Evolutionary conservation across 2,113 vertebrate genomes (phyloP).

Genomic region (Chamaea fasciata): DNA sequence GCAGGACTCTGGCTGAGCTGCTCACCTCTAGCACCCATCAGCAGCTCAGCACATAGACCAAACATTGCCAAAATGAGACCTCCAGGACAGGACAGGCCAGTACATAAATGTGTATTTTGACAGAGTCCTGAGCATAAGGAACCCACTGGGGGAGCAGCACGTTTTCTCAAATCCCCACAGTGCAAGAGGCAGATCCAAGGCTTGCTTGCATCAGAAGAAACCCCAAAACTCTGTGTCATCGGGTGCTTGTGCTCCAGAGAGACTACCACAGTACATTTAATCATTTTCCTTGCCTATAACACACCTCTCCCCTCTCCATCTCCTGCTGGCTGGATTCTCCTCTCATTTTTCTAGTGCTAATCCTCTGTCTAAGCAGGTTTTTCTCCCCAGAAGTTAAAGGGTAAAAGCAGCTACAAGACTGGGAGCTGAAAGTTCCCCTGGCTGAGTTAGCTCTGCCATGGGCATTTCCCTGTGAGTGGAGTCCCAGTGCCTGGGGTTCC

Average conservation of each 20-base stretch:
- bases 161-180: neutral
- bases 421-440: neutral
- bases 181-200: neutral
- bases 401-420: neutral
- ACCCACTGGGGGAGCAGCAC: neutral
- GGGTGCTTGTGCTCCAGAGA: neutral
- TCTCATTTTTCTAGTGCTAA: neutral
- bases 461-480: neutral
- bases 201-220: neutral
- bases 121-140: neutral
- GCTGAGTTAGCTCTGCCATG: neutral
- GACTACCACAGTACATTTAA: too few species aligned
- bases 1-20: neutral
- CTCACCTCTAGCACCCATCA: neutral
- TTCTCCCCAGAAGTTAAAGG: neutral
- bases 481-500: neutral
- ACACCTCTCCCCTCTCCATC: neutral
- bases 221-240: neutral
- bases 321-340: neutral
- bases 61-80: neutral
- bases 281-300: neutral
- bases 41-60: neutral
- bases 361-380: neutral
- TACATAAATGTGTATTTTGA: rapidly evolving
- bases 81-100: neutral